A percentile compares a stretch with the other conserved stretches of the same genome.
These are phyloP conservation scores for Etheostoma spectabile DNA, from an alignment of 2,113 vertebrate species.

Conservation along the genomic window DNA sequence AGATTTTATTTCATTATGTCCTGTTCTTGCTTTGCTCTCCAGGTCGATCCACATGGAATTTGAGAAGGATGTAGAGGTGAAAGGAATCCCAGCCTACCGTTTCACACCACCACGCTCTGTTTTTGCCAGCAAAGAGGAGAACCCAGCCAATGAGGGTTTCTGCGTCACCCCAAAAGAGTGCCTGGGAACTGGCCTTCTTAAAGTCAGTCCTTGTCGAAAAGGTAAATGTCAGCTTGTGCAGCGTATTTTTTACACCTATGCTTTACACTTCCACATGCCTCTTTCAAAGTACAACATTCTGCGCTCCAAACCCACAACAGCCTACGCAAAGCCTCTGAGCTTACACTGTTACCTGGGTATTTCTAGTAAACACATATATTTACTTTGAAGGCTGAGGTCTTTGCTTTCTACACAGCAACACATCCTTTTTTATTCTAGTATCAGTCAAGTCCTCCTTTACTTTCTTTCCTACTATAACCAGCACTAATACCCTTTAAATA, in stretches of 20 bases:
- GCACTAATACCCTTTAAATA: slow-evolving; percentile 34
- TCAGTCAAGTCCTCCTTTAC: slow-evolving; percentile 10
- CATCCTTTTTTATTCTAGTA: not conserved
- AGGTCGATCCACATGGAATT: slow-evolving; percentile 93
- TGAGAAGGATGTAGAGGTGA: slow-evolving; percentile 88
- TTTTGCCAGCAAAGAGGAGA: slow-evolving; percentile 89
- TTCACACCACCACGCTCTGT: slow-evolving; percentile 89
- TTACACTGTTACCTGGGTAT: not conserved
- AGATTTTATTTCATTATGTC: not conserved
- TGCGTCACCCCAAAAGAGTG: slow-evolving; percentile 89
- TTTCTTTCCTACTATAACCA: slow-evolving; percentile 9
- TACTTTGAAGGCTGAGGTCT: not conserved
- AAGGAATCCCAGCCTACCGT: slow-evolving; percentile 90
- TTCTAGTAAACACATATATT: not conserved
- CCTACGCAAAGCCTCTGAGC: not conserved
- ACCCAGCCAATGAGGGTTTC: slow-evolving; percentile 93
- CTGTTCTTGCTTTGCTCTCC: slow-evolving; percentile 10
- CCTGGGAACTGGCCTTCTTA: slow-evolving; percentile 90
- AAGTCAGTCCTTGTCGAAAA: slow-evolving; percentile 91
- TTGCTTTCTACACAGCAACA: not conserved
- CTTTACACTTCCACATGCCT: not conserved
- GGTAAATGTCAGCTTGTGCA: slow-evolving; percentile 77
- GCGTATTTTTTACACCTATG: not conserved
- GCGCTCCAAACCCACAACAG: not conserved
- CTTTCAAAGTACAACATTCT: not conserved